These are phyloP conservation scores for Pandemis cinnamomeana DNA, from an alignment of 2,888 invertebrate species.

Conservation along the genomic window DNA sequence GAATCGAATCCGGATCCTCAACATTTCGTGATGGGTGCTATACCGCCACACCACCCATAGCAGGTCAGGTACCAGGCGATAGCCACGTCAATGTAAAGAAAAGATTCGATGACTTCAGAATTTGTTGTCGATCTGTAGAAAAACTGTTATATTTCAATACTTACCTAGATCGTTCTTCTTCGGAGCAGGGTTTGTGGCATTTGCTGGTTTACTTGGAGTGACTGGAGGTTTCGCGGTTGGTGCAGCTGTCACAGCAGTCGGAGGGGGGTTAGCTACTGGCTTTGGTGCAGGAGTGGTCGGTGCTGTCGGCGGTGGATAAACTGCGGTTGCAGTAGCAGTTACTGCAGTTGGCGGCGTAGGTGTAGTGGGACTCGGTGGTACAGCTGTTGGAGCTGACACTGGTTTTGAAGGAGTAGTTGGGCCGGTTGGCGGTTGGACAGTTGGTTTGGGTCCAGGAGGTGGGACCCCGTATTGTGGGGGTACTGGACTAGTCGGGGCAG, in stretches of 20 bases:
- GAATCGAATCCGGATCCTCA: too few relatives aligned
- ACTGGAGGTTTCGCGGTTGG: neutral
- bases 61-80: too few relatives aligned
- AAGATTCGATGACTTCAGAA: too few relatives aligned
- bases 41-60: too few relatives aligned
- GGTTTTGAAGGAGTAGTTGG: conserved; percentile 17
- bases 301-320: conserved; percentile 16
- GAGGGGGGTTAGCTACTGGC: neutral
- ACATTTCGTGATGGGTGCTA: too few relatives aligned
- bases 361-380: conserved; percentile 13
- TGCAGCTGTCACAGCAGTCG: neutral
- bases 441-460: conserved; percentile 27
- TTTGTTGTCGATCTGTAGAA: neutral
- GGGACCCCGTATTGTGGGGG: neutral
- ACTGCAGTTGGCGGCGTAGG: neutral
- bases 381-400: conserved; percentile 17
- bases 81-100: too few relatives aligned
- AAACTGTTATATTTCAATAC: neutral
- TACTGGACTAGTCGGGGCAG: neutral
- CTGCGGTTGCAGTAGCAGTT: conserved; percentile 32
- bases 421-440: conserved; percentile 24
- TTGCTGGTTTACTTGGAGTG: neutral
- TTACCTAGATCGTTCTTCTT: conserved; percentile 24
- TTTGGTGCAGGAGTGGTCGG: neutral
- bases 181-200: neutral